phyloP scores from a whole-genome alignment of 1,140 invertebrate genomes.

The Mylabris phalerata region DNA sequence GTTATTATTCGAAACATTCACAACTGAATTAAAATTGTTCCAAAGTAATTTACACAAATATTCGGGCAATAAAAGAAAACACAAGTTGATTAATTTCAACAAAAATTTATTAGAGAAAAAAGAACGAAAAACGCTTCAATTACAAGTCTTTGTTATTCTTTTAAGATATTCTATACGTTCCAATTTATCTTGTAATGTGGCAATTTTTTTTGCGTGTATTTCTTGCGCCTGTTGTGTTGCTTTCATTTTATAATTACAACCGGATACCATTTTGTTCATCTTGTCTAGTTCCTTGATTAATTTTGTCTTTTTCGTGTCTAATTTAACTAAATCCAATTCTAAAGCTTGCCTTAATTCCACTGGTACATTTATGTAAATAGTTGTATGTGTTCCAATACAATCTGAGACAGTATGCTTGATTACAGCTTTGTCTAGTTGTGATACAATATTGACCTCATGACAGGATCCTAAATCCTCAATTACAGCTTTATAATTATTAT shows the following conservation, averaged over 20 bases:
- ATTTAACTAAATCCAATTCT: constrained; percentile 30
- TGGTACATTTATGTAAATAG: constrained; percentile 28
- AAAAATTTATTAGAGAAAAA: not conserved
- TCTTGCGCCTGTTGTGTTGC: constrained; percentile 29
- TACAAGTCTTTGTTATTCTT: constrained; percentile 15
- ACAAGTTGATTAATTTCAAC: not conserved
- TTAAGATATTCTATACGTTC: constrained; percentile 21
- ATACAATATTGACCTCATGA: not conserved
- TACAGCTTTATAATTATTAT: constrained; percentile 13
- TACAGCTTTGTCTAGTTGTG: not conserved
- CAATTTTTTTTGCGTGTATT: constrained; percentile 25
- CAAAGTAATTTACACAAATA: not conserved
- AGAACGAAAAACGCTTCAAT: constrained; percentile 22
- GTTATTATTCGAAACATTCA: not conserved
- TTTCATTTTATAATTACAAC: constrained; percentile 34
- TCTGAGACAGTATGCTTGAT: constrained; percentile 20
- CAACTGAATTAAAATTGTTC: not conserved
- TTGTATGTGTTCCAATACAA: constrained; percentile 14
- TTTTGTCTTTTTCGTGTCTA: constrained; percentile 39
- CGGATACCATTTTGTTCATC: constrained; percentile 33
- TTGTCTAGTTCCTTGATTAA: constrained; percentile 40
- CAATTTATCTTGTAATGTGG: constrained; percentile 22
- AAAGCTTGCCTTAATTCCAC: constrained; percentile 21
- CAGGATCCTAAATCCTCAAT: constrained; percentile 28
- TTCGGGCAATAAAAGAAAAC: not conserved